Percentiles rank a stretch among this genome's conserved stretches.
These are phyloP conservation scores for Lasiommata megera DNA, from an alignment of 2,888 invertebrate species.

Conservation along the genomic window DNA sequence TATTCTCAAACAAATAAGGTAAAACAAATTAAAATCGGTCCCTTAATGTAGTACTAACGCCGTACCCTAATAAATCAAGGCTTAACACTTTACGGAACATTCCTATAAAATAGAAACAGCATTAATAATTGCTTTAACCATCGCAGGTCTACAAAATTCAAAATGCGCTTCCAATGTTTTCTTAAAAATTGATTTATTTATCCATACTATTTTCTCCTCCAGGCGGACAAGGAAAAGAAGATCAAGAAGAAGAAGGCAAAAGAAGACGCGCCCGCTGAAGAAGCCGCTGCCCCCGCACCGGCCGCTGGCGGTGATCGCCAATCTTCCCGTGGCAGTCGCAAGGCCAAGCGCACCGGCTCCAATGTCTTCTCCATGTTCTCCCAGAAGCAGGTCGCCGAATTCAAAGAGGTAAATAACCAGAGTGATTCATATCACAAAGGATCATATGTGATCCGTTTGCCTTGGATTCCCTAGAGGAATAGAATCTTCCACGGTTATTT, in stretches of 20 bases:
- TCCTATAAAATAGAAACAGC: too few species aligned
- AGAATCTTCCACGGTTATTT: too few species aligned
- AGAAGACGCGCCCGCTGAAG: slow-evolving; percentile 86
- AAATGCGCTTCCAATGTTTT: too few species aligned
- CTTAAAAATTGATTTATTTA: too few species aligned
- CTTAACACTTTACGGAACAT: too few species aligned
- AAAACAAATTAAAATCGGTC: too few species aligned
- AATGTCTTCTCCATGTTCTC: slow-evolving; percentile 99
- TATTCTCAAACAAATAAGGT: too few species aligned
- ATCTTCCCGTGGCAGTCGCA: slow-evolving; percentile 90
- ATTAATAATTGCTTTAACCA: too few species aligned
- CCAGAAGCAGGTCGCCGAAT: slow-evolving; percentile 97
- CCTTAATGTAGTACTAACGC: background rate
- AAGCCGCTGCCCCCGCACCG: slow-evolving; percentile 82
- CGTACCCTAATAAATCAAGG: too few species aligned
- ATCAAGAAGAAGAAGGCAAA: slow-evolving; percentile 84
- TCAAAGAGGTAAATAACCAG: slow-evolving; percentile 88
- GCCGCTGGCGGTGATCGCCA: slow-evolving; percentile 84
- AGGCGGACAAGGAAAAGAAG: slow-evolving; percentile 96
- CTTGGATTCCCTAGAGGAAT: too few species aligned
- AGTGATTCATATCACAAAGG: background rate
- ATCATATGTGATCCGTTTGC: too few species aligned
- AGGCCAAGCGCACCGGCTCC: slow-evolving; percentile 94
- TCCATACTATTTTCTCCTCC: slow-evolving; percentile 14
- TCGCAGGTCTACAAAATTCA: too few species aligned